Evolutionary conservation across 2,888 invertebrate genomes (phyloP), one percentile per base, ranked within the genome.

Genomic region (Sarcophaga variegata): DNA sequence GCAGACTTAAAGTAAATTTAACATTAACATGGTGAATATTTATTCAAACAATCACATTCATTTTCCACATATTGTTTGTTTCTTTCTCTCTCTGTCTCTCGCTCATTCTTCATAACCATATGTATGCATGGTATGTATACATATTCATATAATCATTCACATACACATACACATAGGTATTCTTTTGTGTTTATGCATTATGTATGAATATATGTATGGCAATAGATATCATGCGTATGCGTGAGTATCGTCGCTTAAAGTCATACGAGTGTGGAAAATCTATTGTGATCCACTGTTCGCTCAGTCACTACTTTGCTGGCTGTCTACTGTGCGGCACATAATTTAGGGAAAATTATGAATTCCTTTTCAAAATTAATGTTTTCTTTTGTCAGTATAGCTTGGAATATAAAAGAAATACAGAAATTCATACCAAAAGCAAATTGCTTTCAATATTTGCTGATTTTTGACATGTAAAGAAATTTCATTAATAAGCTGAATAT

Each of bases 1-100:
- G 45, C 67, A 83, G 71, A 72, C 76, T 45, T 72, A 14, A 47
- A 83, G 79, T 80, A 83, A 80, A 83, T 86, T 67, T 72, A 83
- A 69, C 47, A 80, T 72, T 37, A 37, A 37, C 37, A 37, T 76
- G 54, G 12, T 86, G 83, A 83, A 83, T 80, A 80, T 83, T 77
- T 83, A 80, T 83, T 77, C 74, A 85, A 85, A 67, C 45, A 77
- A 45, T 71, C 25, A 63, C 5, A 54, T 4, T 45, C 45, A 79
- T 54, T 54, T 54, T 54, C 54, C 54, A 54, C 54, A 54, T 54
- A 54, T 14, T 54, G 4, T 54, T 14, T 54, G 14, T 54, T 54
- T 54, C 17, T 2, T 14, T 14, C 10, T 54, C 17, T 14, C 0
- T 54, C 54, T 14, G 1, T 22, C 14, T 54, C n/a, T 25, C 6